These are phyloP conservation scores for Tipula helvola DNA, from an alignment of 2,888 invertebrate genomes.

Conservation along the genomic window DNA sequence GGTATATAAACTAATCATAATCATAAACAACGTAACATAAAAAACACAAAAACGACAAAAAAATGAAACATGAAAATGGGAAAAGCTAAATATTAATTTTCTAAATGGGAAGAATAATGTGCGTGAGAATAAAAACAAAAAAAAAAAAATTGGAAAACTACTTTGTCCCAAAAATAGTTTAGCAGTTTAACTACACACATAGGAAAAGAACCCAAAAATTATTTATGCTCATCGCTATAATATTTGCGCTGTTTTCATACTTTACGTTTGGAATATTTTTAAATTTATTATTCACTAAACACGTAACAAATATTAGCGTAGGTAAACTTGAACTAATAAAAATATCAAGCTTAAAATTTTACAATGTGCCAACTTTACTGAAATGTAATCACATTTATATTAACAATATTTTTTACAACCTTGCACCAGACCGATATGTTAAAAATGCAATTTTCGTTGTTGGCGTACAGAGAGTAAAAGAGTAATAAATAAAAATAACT, in stretches of 20 bases:
- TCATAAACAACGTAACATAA: neutral
- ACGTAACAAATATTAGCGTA: neutral
- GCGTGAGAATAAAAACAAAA: neutral
- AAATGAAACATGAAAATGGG: neutral
- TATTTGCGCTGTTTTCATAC: neutral
- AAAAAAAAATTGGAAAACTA: neutral
- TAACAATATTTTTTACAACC: too few relatives aligned
- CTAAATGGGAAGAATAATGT: neutral
- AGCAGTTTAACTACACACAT: neutral
- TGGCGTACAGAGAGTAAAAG: too few relatives aligned
- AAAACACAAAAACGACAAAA: neutral
- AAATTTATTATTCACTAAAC: neutral
- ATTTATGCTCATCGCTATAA: neutral
- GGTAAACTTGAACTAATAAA: neutral
- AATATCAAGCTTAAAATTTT: neutral
- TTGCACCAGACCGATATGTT: too few relatives aligned
- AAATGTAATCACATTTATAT: too few relatives aligned
- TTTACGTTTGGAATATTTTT: neutral
- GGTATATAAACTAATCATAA: neutral
- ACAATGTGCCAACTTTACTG: too few relatives aligned
- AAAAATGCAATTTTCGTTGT: too few relatives aligned
- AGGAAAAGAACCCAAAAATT: neutral
- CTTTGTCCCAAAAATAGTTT: neutral
- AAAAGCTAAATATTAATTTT: neutral
- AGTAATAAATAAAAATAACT: too few relatives aligned